Evolutionary conservation across 2,797 vertebrate genomes (phyloP), one percentile per base, ranked within the genome.

Genomic region (Ctenopoma multispine): DNA sequence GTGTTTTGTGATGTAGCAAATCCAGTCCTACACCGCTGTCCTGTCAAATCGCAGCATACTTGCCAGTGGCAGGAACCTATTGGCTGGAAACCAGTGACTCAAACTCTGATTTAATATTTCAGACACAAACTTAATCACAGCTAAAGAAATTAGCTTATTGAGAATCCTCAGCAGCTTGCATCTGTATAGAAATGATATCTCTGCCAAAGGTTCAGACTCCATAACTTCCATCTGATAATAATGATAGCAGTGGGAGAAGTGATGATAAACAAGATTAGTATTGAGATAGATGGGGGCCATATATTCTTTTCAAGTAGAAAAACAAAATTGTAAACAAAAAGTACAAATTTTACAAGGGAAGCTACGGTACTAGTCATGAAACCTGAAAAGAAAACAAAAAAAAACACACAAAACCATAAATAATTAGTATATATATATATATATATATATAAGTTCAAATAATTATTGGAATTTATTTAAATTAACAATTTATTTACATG

Each of bases 81-180:
- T 73, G 62, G 80, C 82, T 59, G 51, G 27, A 81, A 77, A 89
- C 78, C 78, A 54, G 61, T 76, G 79, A 78, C 73, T 81, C 75
- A 68, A 78, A 82, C 51, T 56, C 38, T 58, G 77, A 90, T 90
- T 79, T 85, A 90, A 89, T 84, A 84, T 49, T 65, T 87, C 58
- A 64, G 40, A 82, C 73, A 69, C 63, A 86, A 92, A 89, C 72
- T 9, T 53, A 85, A 90, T 90, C 74, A 79, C 61, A 67, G 71
- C 63, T 63, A 57, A 68, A 79, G 66, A 80, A 80, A 60, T 44
- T 60, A 58, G 55, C 31, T 72, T 58, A 51, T 17, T 31, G 76
- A 79, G 63, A 49, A 70, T 63, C 59, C 61, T 64, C 68, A 18
- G 69, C 29, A 44, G 57, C 58, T 46, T 46, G 69, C 1, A 3